Evolutionary conservation across 2,888 invertebrate species (phyloP).

Genomic region (Harpalus rufipes): DNA sequence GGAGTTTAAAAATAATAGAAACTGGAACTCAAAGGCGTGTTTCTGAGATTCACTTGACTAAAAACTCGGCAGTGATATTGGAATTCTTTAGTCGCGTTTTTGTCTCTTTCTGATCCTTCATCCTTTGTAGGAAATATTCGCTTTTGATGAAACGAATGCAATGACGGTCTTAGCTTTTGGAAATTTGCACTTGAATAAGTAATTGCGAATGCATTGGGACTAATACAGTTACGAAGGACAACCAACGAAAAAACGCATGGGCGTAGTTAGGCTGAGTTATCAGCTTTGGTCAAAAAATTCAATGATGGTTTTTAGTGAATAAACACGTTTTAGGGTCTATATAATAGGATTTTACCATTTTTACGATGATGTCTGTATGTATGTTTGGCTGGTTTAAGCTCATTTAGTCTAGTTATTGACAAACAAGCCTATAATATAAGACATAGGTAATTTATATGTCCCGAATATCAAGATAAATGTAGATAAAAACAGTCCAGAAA

Average conservation of each 20-base stretch:
- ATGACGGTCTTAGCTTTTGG: constrained; percentile 64
- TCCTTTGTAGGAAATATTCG: constrained; percentile 62
- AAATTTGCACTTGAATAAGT: constrained; percentile 65
- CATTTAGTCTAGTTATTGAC: too few species aligned
- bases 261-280: background rate
- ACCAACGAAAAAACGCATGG: background rate
- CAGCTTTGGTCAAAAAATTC: too few species aligned
- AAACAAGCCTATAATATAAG: too few species aligned
- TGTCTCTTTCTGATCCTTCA: constrained; percentile 61
- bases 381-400: too few species aligned
- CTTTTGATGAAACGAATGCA: constrained; percentile 66
- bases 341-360: too few species aligned
- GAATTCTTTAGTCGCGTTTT: constrained; percentile 60
- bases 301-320: too few species aligned
- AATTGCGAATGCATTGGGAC: constrained; percentile 18
- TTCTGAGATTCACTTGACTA: constrained; percentile 60
- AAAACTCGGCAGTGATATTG: constrained; percentile 60
- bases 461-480: too few species aligned
- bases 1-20: constrained; percentile 64
- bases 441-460: too few species aligned
- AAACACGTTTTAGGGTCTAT: too few species aligned
- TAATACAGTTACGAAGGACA: constrained; percentile 42
- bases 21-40: constrained; percentile 65
- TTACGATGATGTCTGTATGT: too few species aligned
- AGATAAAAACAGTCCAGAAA: too few species aligned